phyloP scores from a whole-genome alignment of 2,797 vertebrate species.

The Hozukius guyotensis region DNA sequence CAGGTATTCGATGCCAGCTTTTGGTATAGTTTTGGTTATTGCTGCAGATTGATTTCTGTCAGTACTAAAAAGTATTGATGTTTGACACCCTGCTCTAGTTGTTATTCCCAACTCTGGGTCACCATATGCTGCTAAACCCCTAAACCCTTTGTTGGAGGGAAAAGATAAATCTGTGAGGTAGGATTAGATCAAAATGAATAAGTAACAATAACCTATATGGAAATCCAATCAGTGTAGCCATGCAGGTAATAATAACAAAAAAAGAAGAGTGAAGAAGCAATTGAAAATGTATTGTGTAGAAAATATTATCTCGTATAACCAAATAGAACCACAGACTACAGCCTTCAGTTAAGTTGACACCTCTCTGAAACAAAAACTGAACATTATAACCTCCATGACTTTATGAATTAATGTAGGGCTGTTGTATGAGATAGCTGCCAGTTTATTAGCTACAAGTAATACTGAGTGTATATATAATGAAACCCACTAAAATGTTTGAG shows the following conservation, averaged over 20 bases:
- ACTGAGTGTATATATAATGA: too few species aligned
- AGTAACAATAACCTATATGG: background rate
- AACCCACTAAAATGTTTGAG: accelerated
- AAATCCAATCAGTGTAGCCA: background rate
- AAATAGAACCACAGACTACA: too few species aligned
- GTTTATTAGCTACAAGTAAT: too few species aligned
- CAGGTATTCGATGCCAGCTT: background rate
- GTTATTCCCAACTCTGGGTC: background rate
- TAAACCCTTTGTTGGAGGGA: slow-evolving; percentile 4
- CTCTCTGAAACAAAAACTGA: too few species aligned
- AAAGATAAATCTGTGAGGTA: background rate
- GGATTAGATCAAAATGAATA: background rate
- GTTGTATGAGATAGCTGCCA: too few species aligned
- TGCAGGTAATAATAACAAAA: background rate
- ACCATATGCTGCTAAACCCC: slow-evolving; percentile 19
- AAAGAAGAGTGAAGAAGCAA: background rate
- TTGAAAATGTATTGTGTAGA: too few species aligned
- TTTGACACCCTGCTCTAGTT: background rate
- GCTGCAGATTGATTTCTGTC: background rate
- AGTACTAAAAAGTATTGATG: background rate
- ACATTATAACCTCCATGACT: too few species aligned
- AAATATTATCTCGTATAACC: too few species aligned
- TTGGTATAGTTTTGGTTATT: background rate
- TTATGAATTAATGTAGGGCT: too few species aligned
- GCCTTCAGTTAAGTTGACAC: background rate